Evolutionary conservation across 2,888 invertebrate genomes (phyloP), one percentile per base, ranked within the genome.

Genomic region (Herminia tarsipennalis): DNA sequence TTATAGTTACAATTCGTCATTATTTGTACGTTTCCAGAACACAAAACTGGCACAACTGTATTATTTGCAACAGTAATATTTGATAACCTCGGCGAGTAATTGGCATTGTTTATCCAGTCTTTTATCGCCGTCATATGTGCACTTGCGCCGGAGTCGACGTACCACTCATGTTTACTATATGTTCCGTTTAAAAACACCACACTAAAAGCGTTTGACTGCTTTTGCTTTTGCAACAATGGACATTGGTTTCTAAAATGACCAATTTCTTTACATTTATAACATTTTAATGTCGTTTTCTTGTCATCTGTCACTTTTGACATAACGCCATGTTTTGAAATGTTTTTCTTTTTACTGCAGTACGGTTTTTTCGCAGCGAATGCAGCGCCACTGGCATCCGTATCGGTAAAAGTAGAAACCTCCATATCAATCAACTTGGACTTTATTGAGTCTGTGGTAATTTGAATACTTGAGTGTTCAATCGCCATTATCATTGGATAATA

Each of bases 171-270:
- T 32, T 20, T 32, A 18, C 3, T 20, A 20, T 12, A 32, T 6
- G 20, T 0, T 20, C 20, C 13, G 20, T 8, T 32, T 2, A 21
- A 5, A 5, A 32, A 32, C 12, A 32, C 32, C 3, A 20, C 32
- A 20, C 20, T 32, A 10, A 32, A 32, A 1, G 24, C 9, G 13
- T 37, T 25, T 9, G 20, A 2, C 20, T 32, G 20, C 3, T 18
- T 32, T 6, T 25, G 9, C 25, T 13, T 25, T 10, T 35, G 35
- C 13, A 38, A n/a, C 12, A 24, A 24, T 5, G 28, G 38, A 29
- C 38, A 38, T 13, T 38, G 38, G 5, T 38, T 29, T 38, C 17
- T 20, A 29, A 16, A 38, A 5, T 38, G 29, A 0, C 29, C 38
- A 0, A 5, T 38, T 16, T 38, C 9, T 38, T 29, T 38, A 10